Conservation (phyloP, 2,888 invertebrate species). For the Xestia xanthographa region DNA sequence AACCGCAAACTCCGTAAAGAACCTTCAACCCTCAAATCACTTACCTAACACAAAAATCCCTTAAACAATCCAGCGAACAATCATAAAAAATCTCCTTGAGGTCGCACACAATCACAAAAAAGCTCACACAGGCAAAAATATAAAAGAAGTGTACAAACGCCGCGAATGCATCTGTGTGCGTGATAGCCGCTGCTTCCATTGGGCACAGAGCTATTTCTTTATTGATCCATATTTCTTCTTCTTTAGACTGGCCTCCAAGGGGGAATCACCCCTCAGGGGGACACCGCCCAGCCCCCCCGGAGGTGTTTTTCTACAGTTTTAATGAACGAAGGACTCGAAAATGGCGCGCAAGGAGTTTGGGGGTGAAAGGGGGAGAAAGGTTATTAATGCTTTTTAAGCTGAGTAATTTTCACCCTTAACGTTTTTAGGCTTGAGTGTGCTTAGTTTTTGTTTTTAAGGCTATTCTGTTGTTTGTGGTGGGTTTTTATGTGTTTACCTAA, state of each 20-base stretch:
- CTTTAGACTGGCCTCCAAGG: constrained; percentile 86
- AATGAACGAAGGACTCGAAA: constrained; percentile 87
- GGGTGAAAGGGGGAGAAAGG: constrained; percentile 78
- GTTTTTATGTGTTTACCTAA: constrained; percentile 65
- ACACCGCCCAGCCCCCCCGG: constrained; percentile 70
- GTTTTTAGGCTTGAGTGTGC: constrained; percentile 72
- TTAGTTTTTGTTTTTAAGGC: constrained; percentile 75
- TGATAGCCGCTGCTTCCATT: constrained; percentile 88
- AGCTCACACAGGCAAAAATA: constrained; percentile 63
- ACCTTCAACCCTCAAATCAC: constrained; percentile 38
- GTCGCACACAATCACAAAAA: constrained; percentile 71
- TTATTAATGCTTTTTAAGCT: constrained; percentile 90
- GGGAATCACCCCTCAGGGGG: constrained; percentile 64
- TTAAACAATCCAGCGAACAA: constrained; percentile 60
- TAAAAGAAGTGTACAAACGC: constrained; percentile 69
- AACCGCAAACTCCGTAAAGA: not conserved
- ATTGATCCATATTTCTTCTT: constrained; percentile 91
- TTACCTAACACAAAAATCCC: constrained; percentile 44
- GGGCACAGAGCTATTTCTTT: constrained; percentile 90
- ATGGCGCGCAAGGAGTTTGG: constrained; percentile 79
- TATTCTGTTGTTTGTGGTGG: constrained; percentile 61
- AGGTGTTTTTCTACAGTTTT: constrained; percentile 90
- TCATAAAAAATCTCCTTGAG: constrained; percentile 74
- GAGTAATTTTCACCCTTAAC: constrained; percentile 85
- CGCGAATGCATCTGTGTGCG: constrained; percentile 78